Evolutionary conservation across 2,888 invertebrate species (phyloP), one percentile per base, ranked within the genome.

Genomic region (Nipponacmea schrenckii): DNA sequence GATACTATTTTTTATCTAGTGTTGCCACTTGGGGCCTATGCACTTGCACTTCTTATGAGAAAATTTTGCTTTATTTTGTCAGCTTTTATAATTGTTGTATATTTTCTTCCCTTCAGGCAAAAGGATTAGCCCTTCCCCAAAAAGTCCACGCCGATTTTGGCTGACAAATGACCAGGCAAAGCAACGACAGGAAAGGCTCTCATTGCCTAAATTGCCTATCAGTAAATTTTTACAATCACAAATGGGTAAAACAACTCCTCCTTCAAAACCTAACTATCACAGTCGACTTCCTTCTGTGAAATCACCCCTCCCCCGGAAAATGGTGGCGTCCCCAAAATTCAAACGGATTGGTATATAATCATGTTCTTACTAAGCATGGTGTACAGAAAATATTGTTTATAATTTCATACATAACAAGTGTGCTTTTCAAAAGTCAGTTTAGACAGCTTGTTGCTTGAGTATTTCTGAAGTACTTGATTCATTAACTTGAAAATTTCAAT

Each of bases 211-310:
- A 56, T 24, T 56, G 20, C 56, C 56, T 24, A 56, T 56, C 56
- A 56, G 56, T 56, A 56, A 56, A 56, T 56, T 24, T 24, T 24
- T 56, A 24, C 56, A 24, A 56, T 12, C 56, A 56, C 56, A 56
- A 56, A 56, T 56, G 20, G 56, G 56, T 56, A 56, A 56, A 56
- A 20, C 64, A 31, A 26, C 50, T 48, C 46, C 39, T 44, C 70
- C 70, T n/a, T 7, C 24, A 3, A 64, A 63, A 24, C 64, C 70
- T 56, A 46, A 48, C 12, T 62, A 64, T 31, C 50, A 50, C 10
- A 26, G 70, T 39, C n/a, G 64, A 2, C 70, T 65, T 2, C 56
- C 65, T n/a, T 65, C 70, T n/a, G 24, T 56, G 10, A 56, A 56
- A 56, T 56, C 56, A 56, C 56, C 56, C 56, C 10, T 56, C 24